Percentiles rank a stretch among this genome's conserved stretches.
Conservation (phyloP, 2,888 invertebrate genomes). For the Beris morrisii region DNA sequence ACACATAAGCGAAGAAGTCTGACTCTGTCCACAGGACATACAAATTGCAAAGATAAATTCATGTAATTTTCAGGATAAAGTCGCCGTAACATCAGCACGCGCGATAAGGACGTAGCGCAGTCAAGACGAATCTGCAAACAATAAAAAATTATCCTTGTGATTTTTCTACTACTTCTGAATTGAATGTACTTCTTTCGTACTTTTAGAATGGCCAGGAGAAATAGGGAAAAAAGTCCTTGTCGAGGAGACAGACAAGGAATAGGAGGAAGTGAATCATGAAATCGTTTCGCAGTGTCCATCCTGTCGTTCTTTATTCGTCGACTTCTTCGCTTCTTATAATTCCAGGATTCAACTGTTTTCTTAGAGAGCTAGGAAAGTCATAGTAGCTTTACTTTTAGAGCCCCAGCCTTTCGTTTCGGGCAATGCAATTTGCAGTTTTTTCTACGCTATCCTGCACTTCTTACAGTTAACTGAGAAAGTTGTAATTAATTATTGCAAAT, state of each 20-base stretch:
- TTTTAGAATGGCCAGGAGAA: neutral
- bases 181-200: neutral
- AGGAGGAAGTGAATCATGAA: constrained; percentile 28
- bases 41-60: constrained; percentile 27
- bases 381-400: no score
- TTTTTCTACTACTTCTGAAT: constrained; percentile 24
- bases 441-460: no score
- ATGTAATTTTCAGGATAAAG: constrained; percentile 28
- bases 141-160: constrained; percentile 4
- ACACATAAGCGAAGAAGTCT: constrained; percentile 12
- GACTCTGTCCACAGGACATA: neutral
- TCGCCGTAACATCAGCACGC: neutral
- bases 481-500: no score
- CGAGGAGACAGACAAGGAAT: constrained; percentile 23
- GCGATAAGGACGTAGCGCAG: constrained; percentile 21
- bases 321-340: constrained; percentile 16
- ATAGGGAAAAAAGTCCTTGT: constrained; percentile 9
- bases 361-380: no score
- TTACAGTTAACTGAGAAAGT: no score
- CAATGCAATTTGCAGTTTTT: no score
- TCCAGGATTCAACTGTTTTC: neutral
- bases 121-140: constrained; percentile 9
- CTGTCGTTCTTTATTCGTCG: constrained; percentile 14
- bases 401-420: no score
- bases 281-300: constrained; percentile 8